Percentiles rank a stretch among this genome's conserved stretches.
These are phyloP conservation scores for Falco punctatus DNA, from an alignment of 2,113 vertebrate genomes.

Conservation along the genomic window DNA sequence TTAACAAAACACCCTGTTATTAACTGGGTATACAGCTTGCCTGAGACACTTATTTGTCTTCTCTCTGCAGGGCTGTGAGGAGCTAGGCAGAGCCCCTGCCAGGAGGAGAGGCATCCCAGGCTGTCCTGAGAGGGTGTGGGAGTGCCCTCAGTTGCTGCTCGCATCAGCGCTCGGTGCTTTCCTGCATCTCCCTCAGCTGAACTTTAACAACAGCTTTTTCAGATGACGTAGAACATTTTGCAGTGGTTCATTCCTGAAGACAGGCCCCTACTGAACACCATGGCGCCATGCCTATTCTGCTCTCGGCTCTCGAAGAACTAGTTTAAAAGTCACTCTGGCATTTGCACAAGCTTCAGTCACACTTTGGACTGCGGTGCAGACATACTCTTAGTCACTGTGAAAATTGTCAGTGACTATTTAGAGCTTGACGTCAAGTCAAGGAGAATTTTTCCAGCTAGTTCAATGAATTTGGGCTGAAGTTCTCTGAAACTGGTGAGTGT, in stretches of 20 bases:
- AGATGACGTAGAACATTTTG: not conserved
- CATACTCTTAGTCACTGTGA: not conserved
- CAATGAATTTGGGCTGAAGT: not conserved
- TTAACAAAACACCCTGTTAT: slow-evolving; percentile 73
- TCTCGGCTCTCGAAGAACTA: not conserved
- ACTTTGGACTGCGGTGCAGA: not conserved
- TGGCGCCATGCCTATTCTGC: not conserved
- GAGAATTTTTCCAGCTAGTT: not conserved
- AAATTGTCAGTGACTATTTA: not conserved
- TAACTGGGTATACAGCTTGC: slow-evolving; percentile 16
- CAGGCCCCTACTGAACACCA: not conserved
- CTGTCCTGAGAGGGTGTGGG: not conserved
- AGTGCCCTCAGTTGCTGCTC: not conserved
- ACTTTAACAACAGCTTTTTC: not conserved
- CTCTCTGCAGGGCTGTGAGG: not conserved
- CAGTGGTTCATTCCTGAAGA: not conserved
- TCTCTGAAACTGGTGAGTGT: slow-evolving; percentile 16
- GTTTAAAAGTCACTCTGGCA: not conserved
- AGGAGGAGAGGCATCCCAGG: not conserved
- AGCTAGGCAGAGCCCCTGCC: not conserved
- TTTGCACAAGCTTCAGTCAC: not conserved
- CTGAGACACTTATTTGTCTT: not conserved
- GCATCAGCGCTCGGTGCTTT: not conserved
- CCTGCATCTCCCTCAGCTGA: not conserved
- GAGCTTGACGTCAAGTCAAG: slow-evolving; percentile 9